Conservation (phyloP, 2,113 vertebrate species). For the Xerus inauris region DNA sequence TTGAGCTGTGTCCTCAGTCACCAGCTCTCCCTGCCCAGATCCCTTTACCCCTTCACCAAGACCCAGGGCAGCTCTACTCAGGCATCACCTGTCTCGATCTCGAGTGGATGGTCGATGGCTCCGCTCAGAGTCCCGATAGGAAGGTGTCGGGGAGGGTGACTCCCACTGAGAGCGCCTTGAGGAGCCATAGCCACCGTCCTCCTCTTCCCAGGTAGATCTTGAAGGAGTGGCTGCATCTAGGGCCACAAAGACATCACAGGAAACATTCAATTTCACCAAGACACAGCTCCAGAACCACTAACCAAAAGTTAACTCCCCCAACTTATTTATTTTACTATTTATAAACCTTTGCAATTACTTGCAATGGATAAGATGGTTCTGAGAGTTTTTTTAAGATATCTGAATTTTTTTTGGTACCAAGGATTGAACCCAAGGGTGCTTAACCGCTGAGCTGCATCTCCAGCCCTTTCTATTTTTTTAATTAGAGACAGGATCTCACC, state of each 20-base stretch:
- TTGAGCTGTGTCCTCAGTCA: neutral
- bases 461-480: too few species aligned
- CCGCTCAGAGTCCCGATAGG: slow-evolving; percentile 90
- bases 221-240: slow-evolving; percentile 95
- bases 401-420: too few species aligned
- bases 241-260: neutral
- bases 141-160: slow-evolving; percentile 93
- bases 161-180: slow-evolving; percentile 96
- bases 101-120: slow-evolving; percentile 88
- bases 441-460: too few species aligned
- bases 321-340: neutral
- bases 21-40: neutral
- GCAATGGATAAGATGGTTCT: neutral
- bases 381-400: neutral
- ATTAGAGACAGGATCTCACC: too few species aligned
- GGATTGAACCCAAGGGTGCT: too few species aligned
- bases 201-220: slow-evolving; percentile 97
- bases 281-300: neutral
- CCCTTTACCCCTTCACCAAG: neutral
- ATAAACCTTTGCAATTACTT: neutral
- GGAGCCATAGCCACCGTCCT: slow-evolving; percentile 90
- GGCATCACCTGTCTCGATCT: slow-evolving; percentile 91
- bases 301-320: neutral
- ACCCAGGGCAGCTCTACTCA: neutral
- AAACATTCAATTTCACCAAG: slow-evolving; percentile 76